Percentiles rank a stretch among this genome's conserved stretches.
These are phyloP conservation scores for Benitochromis conjunctus DNA, from an alignment of 2,113 vertebrate species.

Conservation along the genomic window DNA sequence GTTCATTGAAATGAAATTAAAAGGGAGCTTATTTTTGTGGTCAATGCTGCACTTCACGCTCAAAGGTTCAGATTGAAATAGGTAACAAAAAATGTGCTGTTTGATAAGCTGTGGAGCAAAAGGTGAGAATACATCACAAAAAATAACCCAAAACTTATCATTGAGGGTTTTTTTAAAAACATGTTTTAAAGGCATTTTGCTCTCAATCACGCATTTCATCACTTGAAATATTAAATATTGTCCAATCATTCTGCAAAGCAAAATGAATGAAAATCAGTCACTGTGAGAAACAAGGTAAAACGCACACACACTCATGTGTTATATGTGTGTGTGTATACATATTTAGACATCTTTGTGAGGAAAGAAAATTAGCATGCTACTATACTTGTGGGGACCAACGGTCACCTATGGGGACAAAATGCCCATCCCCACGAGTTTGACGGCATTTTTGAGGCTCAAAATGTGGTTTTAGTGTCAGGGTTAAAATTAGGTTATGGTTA, in stretches of 20 bases:
- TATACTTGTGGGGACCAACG: not conserved
- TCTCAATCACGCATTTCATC: not conserved
- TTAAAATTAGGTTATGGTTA: not conserved
- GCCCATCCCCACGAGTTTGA: fast-evolving
- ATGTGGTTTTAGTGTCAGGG: not conserved
- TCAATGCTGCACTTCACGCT: not conserved
- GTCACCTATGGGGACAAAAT: not conserved
- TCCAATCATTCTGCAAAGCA: not conserved
- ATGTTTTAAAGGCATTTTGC: not conserved
- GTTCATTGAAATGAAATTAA: not conserved
- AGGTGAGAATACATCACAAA: not conserved
- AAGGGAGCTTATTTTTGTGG: not conserved
- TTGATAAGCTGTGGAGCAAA: not conserved
- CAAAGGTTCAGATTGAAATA: not conserved
- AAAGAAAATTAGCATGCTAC: not conserved
- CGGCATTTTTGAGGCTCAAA: not conserved
- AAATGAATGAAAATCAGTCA: not conserved
- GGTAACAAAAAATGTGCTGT: not conserved
- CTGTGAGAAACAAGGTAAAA: not conserved
- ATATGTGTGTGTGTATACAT: not conserved
- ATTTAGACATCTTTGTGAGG: not conserved
- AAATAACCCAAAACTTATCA: not conserved
- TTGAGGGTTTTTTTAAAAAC: fast-evolving
- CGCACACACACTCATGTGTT: not conserved
- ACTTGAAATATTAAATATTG: not conserved